These are phyloP conservation scores for Aldrovandia affinis DNA, from an alignment of 2,797 vertebrate species.

Conservation along the genomic window DNA sequence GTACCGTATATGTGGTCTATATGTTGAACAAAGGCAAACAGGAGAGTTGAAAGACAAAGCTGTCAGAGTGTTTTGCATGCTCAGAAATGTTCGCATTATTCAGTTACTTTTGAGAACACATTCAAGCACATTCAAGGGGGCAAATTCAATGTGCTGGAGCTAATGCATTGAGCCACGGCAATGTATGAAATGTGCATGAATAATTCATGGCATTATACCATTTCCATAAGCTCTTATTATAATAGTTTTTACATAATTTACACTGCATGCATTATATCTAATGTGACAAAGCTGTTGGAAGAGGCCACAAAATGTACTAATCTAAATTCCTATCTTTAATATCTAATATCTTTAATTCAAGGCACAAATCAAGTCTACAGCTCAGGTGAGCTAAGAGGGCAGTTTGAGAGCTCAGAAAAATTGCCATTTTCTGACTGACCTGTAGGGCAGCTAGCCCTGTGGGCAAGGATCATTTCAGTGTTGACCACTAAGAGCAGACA, in stretches of 20 bases:
- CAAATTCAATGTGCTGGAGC: not conserved
- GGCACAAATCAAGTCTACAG: too few relatives aligned
- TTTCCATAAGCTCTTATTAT: too few relatives aligned
- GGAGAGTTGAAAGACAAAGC: not conserved
- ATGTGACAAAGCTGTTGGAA: too few relatives aligned
- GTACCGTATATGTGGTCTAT: not conserved
- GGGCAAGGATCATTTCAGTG: not conserved
- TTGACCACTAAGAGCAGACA: too few relatives aligned
- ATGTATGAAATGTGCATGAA: not conserved
- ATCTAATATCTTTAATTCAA: too few relatives aligned
- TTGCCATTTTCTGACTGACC: slow-evolving; percentile 47
- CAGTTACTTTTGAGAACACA: not conserved
- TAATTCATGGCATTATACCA: not conserved
- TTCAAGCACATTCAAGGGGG: not conserved
- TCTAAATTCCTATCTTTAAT: too few relatives aligned
- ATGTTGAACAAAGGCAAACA: not conserved
- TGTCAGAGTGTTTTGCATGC: not conserved
- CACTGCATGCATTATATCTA: too few relatives aligned
- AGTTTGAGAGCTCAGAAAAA: slow-evolving; percentile 22
- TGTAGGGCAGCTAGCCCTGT: not conserved
- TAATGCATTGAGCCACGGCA: not conserved
- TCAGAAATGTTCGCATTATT: not conserved
- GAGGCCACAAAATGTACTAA: too few relatives aligned
- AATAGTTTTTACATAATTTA: too few relatives aligned
- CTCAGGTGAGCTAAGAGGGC: too few relatives aligned